A percentile compares a stretch with the other conserved stretches of the same genome.
phyloP scores from a whole-genome alignment of 2,113 vertebrate species.

The Bubo scandiacus region DNA sequence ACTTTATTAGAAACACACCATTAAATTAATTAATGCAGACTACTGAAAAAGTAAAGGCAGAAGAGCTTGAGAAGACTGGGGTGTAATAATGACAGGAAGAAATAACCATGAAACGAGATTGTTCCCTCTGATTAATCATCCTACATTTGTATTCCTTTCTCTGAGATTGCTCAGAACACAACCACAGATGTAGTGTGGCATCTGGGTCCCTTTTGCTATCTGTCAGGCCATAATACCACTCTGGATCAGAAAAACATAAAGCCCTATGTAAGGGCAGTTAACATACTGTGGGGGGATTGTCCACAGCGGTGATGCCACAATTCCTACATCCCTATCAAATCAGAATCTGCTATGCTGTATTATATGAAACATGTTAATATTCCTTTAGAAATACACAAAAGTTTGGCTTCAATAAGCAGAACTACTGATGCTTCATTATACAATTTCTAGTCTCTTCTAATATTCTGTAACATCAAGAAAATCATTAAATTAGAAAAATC shows the following conservation, averaged over 20 bases:
- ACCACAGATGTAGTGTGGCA: fast-evolving
- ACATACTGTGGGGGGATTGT: fast-evolving
- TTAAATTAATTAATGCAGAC: not conserved
- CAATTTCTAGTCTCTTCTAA: not conserved
- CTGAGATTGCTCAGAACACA: not conserved
- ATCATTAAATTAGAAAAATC: not conserved
- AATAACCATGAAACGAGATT: not conserved
- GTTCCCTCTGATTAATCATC: not conserved
- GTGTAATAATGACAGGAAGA: not conserved
- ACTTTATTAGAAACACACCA: not conserved
- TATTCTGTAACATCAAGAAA: not conserved
- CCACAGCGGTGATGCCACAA: not conserved
- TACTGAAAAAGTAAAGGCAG: not conserved
- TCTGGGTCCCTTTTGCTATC: not conserved
- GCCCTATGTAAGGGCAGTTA: fast-evolving
- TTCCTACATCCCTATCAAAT: not conserved
- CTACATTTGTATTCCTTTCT: not conserved
- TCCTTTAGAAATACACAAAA: not conserved
- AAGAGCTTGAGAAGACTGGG: not conserved
- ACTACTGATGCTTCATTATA: not conserved
- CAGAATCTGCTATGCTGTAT: not conserved
- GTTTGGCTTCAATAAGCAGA: not conserved
- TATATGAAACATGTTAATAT: not conserved
- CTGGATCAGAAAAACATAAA: not conserved
- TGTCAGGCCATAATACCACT: not conserved